Percentiles rank a stretch among this genome's conserved stretches.
These are phyloP conservation scores for Cotesia typhae DNA, from an alignment of 1,140 invertebrate genomes.

Conservation along the genomic window DNA sequence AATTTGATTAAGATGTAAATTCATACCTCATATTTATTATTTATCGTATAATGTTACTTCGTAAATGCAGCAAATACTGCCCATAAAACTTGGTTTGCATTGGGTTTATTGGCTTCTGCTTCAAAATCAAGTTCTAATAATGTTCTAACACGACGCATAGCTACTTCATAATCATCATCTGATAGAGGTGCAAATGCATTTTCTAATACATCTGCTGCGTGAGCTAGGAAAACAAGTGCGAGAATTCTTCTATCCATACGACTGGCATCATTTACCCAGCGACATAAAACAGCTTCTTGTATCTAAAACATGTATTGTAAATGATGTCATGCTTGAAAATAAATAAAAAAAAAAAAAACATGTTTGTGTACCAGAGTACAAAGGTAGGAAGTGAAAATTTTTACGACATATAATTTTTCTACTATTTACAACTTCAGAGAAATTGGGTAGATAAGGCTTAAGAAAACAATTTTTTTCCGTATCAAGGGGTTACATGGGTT, in stretches of 20 bases:
- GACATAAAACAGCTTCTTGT: constrained; percentile 94
- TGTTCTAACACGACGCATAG: constrained; percentile 95
- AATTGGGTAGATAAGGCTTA: too few species aligned
- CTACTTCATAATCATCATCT: constrained; percentile 98
- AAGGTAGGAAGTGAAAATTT: too few species aligned
- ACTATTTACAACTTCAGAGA: too few species aligned
- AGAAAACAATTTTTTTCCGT: too few species aligned
- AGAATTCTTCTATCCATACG: constrained; percentile 95
- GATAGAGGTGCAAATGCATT: constrained; percentile 99
- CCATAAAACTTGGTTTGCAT: constrained; percentile 95
- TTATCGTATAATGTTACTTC: constrained; percentile 75
- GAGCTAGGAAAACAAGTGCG: constrained; percentile 92
- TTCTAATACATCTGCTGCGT: constrained; percentile 98
- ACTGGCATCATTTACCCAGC: constrained; percentile 98
- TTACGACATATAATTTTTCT: too few species aligned
- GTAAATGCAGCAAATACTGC: constrained; percentile 98
- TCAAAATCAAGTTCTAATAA: constrained; percentile 97
- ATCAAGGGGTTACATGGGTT: too few species aligned
- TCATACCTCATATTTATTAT: constrained; percentile 24
- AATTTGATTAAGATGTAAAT: constrained; percentile 37
- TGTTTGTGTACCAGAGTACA: too few species aligned
- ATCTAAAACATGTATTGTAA: constrained; percentile 70
- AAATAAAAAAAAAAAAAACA: too few species aligned
- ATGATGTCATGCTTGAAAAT: background rate
- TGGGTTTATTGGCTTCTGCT: constrained; percentile 86